Evolutionary conservation across 2,113 vertebrate species (phyloP), one percentile per base, ranked within the genome.

Genomic region (Erinaceus europaeus): DNA sequence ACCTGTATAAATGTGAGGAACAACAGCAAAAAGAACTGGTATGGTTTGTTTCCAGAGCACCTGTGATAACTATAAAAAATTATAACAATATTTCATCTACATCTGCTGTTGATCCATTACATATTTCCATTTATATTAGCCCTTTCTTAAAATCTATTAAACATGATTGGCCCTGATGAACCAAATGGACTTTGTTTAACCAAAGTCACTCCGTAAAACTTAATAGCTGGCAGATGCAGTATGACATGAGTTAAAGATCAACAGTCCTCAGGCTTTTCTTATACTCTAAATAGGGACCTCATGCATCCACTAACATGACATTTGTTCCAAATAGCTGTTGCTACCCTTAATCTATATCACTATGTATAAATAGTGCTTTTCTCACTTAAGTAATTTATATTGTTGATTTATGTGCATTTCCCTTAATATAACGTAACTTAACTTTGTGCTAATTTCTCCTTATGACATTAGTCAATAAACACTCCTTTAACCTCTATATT

Each of bases 331-430:
- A 1, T 34, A 42, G n/a, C 74, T 67, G 5, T 75, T 55, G 34
- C 20, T 72, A 40, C 3, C 12, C 34, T 84, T 55, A 53, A 11
- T 81, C 29, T 69, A 18, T 29, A 64, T 59, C 59, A 57, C 18
- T 81, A 80, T 76, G 40, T 50, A 18, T 57, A 65, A 62, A 64
- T 88, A 57, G 27, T 55, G 27, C 42, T 75, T 92, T 57, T 76
- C 75, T 27, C 48, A 9, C 13, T 11, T 48, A 38, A 62, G 68
- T 40, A 73, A 72, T 78, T 38, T 59, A 34, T 2, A 46, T 55
- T 73, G 4, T 6, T 61, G 36, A 23, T 55, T 48, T 71, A n/a
- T 29, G 36, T 32, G 25, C 42, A 72, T 64, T 77, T 65, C 2
- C 34, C 68, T 78, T 88, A 62, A 78, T n/a, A 40, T 40, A 55